Evolutionary conservation across 2,113 vertebrate genomes (phyloP).

Genomic region (Austrofundulus limnaeus): DNA sequence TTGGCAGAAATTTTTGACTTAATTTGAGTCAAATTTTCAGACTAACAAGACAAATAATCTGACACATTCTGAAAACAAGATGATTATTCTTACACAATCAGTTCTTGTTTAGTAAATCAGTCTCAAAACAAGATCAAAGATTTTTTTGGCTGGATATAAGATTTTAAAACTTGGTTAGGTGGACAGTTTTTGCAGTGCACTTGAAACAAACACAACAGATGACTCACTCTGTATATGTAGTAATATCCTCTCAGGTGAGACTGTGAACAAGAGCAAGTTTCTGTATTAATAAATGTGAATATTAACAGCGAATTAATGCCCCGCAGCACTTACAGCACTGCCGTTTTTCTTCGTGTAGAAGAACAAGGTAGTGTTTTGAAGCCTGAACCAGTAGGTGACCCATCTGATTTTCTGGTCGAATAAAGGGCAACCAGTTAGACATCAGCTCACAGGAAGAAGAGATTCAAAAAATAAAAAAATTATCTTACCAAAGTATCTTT

Average conservation of each 20-base stretch:
- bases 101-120: too few relatives aligned
- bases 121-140: too few relatives aligned
- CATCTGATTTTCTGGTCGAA: conserved; percentile 73
- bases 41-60: too few relatives aligned
- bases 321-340: conserved; percentile 56
- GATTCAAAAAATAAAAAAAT: background rate
- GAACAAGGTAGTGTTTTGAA: conserved; percentile 75
- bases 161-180: too few relatives aligned
- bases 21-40: too few relatives aligned
- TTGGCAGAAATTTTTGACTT: too few relatives aligned
- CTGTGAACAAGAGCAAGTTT: conserved; percentile 50
- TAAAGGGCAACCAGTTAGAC: background rate
- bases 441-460: background rate
- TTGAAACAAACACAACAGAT: background rate
- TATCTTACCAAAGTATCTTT: conserved; percentile 80
- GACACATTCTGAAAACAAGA: too few relatives aligned
- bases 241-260: conserved; percentile 68
- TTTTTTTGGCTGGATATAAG: too few relatives aligned
- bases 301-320: too few relatives aligned
- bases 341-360: conserved; percentile 75
- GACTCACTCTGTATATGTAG: conserved; percentile 73
- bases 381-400: conserved; percentile 76
- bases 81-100: too few relatives aligned
- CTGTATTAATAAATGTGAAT: background rate
- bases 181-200: too few relatives aligned